Conservation (phyloP, 2,113 vertebrate genomes). For the Hiodon tergisus region DNA sequence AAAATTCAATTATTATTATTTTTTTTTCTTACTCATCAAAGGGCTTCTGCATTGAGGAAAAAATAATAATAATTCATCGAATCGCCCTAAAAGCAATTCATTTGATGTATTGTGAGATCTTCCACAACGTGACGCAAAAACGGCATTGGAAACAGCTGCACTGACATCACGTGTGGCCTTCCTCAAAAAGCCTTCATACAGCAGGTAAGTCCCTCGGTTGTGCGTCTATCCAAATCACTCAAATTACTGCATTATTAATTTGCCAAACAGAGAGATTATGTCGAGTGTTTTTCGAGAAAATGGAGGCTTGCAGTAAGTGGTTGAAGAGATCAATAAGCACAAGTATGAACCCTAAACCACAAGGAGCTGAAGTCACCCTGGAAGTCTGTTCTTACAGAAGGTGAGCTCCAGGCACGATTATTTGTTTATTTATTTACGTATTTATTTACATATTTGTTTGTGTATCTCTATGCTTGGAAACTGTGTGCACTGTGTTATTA, state of each 20-base stretch:
- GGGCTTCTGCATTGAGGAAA: too few species aligned
- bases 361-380: conserved; percentile 17
- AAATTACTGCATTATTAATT: conserved; percentile 41
- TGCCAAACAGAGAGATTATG: conserved; percentile 38
- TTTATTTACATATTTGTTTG: background rate
- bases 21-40: too few species aligned
- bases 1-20: background rate
- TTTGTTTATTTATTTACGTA: background rate
- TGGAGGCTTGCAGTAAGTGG: conserved; percentile 40
- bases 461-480: too few species aligned
- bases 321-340: conserved; percentile 37
- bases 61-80: too few species aligned
- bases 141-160: too few species aligned
- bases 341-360: conserved; percentile 37
- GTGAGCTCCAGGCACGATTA: background rate
- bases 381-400: background rate
- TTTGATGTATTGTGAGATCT: too few species aligned
- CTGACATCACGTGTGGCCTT: background rate
- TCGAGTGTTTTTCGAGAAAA: conserved; percentile 38
- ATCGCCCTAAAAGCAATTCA: too few species aligned
- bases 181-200: too few species aligned
- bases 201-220: background rate
- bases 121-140: too few species aligned
- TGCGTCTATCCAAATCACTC: conserved; percentile 25
- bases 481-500: too few species aligned